phyloP scores from a whole-genome alignment of 2,888 invertebrate genomes.

The Dorcus hopei region DNA sequence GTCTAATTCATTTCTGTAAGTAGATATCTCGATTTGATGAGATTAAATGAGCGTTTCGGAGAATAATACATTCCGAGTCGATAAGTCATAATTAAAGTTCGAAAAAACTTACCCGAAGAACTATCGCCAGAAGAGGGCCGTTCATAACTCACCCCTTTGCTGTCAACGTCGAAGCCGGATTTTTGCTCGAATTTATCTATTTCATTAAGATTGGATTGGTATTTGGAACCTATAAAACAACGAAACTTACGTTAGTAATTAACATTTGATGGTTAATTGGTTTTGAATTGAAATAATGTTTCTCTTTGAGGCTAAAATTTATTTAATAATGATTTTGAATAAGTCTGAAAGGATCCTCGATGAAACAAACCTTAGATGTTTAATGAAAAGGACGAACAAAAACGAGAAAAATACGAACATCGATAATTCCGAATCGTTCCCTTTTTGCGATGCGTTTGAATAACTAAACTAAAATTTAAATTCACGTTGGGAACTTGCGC shows the following conservation, averaged over 20 bases:
- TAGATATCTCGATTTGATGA: too few relatives aligned
- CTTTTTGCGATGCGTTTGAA: conserved; percentile 2
- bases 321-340: too few relatives aligned
- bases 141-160: conserved; percentile 51
- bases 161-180: conserved; percentile 51
- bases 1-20: too few relatives aligned
- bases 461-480: conserved; percentile 2
- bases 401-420: conserved; percentile 15
- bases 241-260: neutral
- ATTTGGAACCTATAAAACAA: conserved; percentile 63
- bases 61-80: too few relatives aligned
- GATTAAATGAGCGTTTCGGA: too few relatives aligned
- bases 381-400: conserved; percentile 19
- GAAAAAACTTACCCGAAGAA: conserved; percentile 29
- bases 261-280: neutral
- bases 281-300: neutral
- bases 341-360: neutral
- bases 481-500: neutral
- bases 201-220: conserved; percentile 71
- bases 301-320: neutral
- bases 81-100: too few relatives aligned
- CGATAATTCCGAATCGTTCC: conserved; percentile 3
- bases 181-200: conserved; percentile 79
- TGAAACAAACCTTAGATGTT: conserved; percentile 18
- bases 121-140: conserved; percentile 30